Evolutionary conservation across 2,113 vertebrate genomes (phyloP), one percentile per base, ranked within the genome.

Genomic region (Aplodontia rufa): DNA sequence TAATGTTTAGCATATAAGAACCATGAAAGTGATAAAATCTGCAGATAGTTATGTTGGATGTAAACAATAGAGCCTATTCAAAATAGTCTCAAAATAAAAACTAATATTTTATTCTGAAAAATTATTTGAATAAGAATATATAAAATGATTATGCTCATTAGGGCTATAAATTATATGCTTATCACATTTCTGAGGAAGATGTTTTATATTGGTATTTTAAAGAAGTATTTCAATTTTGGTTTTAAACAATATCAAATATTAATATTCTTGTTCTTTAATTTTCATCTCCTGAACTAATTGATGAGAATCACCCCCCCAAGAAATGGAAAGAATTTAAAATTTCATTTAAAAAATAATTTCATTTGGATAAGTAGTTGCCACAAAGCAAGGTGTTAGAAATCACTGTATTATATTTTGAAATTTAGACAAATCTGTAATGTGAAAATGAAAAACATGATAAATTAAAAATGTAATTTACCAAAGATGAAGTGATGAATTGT

Each of bases 181-280:
- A 35, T 74, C 17, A 68, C 14, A 81, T 93, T 85, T 93, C 24
- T 92, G 66, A 96, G 49, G 24, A 85, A 68, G 35, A 68, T 20
- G 13, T 84, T 87, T 30, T 92, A 6, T 88, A 3, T 60, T 91
- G 12, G 5, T 51, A 42, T 71, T 87, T 87, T 68, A 24, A 89
- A 93, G 80, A 37, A 49, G 20, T 72, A 13, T 32, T 66, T 82
- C 7, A 87, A 35, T 78, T 92, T 76, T 95, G 12, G 35, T 94
- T 96, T 96, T 64, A 92, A 97, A 60, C 20, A 51, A 1, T 60
- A 17, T n/a, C 42, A 88, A 79, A 81, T 79, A 90, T 42, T 90
- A 95, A 82, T 93, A 84, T 81, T 85, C 19, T 95, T 88, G 0
- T 24, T 72, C n/a, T 97, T 92, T 83, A 92, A 58, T 78, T 93